These are phyloP conservation scores for Calephelis virginiensis DNA, from an alignment of 1,140 invertebrate species.

Conservation along the genomic window DNA sequence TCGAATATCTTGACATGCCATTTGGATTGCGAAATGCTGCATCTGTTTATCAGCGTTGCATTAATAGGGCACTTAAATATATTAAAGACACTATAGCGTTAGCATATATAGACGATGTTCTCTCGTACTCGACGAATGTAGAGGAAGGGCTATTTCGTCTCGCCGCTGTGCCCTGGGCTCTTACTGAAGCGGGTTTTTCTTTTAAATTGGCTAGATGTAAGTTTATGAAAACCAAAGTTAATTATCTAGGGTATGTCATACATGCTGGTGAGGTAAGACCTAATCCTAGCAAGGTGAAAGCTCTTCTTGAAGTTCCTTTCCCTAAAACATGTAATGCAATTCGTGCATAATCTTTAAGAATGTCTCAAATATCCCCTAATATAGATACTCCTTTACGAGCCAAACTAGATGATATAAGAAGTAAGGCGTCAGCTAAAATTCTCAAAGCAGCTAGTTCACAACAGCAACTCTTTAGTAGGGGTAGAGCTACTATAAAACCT, in stretches of 20 bases:
- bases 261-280: conserved; percentile 7
- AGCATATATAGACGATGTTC: too few relatives aligned
- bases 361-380: conserved; percentile 1
- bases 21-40: conserved; percentile 48
- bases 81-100: too few relatives aligned
- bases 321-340: conserved; percentile 15
- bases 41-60: conserved; percentile 5
- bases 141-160: too few relatives aligned
- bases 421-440: conserved; percentile 21
- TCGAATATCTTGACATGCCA: conserved; percentile 37
- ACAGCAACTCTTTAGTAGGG: conserved; percentile 24
- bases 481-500: conserved; percentile 22
- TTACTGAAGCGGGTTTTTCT: conserved; percentile 9
- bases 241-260: conserved; percentile 17
- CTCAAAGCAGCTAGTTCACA: conserved; percentile 22
- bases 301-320: conserved; percentile 14
- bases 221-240: conserved; percentile 18
- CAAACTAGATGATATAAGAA: conserved; percentile 17
- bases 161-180: too few relatives aligned
- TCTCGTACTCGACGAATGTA: too few relatives aligned
- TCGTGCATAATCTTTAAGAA: conserved; percentile 23
- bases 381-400: background rate
- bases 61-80: too few relatives aligned
- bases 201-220: conserved; percentile 18
- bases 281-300: conserved; percentile 2